Evolutionary conservation across 2,113 vertebrate genomes (phyloP).

Genomic region (Colaptes auratus): DNA sequence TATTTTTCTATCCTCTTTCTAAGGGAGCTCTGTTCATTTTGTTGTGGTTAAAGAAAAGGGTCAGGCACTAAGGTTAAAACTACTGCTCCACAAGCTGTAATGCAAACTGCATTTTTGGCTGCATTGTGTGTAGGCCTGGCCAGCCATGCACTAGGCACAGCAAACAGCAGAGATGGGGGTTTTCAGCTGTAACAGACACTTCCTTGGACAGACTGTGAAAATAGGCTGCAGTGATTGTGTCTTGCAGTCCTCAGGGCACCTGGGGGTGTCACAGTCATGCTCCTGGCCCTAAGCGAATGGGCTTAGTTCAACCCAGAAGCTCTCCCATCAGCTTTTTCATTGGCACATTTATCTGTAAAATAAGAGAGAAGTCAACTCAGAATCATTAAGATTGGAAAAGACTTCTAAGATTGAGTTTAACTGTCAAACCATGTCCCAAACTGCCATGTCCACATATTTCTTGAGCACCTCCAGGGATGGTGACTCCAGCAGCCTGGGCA

Average conservation of each 20-base stretch:
- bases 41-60: not conserved
- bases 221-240: not conserved
- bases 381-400: no score
- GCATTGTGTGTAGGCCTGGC: not conserved
- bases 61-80: not conserved
- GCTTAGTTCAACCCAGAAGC: not conserved
- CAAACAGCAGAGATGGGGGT: not conserved
- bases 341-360: not conserved
- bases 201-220: not conserved
- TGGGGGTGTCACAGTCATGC: not conserved
- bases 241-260: not conserved
- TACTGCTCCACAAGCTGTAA: not conserved
- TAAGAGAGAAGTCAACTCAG: not conserved
- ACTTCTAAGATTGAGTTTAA: no score
- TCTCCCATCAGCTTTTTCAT: not conserved
- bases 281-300: not conserved
- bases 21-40: slow-evolving; percentile 11
- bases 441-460: no score
- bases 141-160: not conserved
- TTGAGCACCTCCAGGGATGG: no score
- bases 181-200: not conserved
- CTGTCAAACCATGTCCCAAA: no score
- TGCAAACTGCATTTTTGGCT: not conserved
- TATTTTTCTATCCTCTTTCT: not conserved
- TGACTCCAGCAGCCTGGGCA: no score